phyloP scores from a whole-genome alignment of 2,888 invertebrate species.

The Embidobia sp. region DNA sequence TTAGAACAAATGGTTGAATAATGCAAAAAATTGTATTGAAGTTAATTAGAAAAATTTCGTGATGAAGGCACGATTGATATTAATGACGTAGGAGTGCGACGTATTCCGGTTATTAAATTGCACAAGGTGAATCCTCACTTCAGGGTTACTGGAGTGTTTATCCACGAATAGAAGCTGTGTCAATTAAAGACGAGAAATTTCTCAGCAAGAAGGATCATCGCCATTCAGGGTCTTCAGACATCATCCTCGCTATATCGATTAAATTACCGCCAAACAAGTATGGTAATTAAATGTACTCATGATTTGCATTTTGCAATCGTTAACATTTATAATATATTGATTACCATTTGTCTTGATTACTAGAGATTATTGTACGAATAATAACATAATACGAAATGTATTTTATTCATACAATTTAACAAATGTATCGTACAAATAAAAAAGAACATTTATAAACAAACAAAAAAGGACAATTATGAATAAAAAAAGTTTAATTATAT shows the following conservation, averaged over 20 bases:
- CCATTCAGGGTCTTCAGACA: slow-evolving; percentile 27
- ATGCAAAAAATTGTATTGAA: too few relatives aligned
- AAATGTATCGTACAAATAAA: too few relatives aligned
- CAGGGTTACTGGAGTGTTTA: slow-evolving; percentile 39
- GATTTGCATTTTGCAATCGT: background rate
- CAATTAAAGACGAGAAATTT: slow-evolving; percentile 45
- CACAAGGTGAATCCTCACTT: slow-evolving; percentile 32
- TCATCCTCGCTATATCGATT: slow-evolving; percentile 21
- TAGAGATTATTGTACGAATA: too few relatives aligned
- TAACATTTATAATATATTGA: slow-evolving; percentile 3
- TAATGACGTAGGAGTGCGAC: slow-evolving; percentile 7
- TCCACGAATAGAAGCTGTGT: slow-evolving; percentile 17
- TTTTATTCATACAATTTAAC: too few relatives aligned
- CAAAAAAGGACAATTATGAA: too few relatives aligned
- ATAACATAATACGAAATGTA: too few relatives aligned
- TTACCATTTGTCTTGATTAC: too few relatives aligned
- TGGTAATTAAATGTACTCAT: slow-evolving; percentile 11
- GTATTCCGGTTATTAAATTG: slow-evolving; percentile 43
- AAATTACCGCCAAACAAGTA: slow-evolving; percentile 21
- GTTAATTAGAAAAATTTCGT: background rate
- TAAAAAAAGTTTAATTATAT: too few relatives aligned
- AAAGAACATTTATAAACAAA: too few relatives aligned
- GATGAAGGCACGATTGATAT: slow-evolving; percentile 7
- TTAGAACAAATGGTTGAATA: background rate
- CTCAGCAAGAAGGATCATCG: slow-evolving; percentile 34